Percentiles rank a stretch among this genome's conserved stretches.
Evolutionary conservation across 2,113 vertebrate genomes (phyloP).

Genomic region (Sus scrofa): T2T-Sscrofa CM000820.6:40670501-40671000

Average conservation of each 20-base stretch:
- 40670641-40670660: not conserved
- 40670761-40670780: not conserved
- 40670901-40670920: not conserved
- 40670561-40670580: not conserved
- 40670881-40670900: not conserved
- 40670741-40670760: not conserved
- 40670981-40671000: not conserved
- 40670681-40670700: not conserved
- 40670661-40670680: not conserved
- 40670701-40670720: not conserved
- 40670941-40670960: not conserved
- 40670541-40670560: not conserved
- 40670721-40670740: not conserved
- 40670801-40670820: not conserved
- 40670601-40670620: not conserved
- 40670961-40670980: not conserved
- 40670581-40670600: accelerated
- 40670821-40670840: not conserved
- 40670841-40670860: not conserved
- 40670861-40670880: not conserved
- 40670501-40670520: not conserved
- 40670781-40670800: not conserved
- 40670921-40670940: not conserved
- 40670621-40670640: not conserved
- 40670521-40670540: accelerated